Conservation (phyloP, 2,888 invertebrate genomes). For the Lathronympha strigana region DNA sequence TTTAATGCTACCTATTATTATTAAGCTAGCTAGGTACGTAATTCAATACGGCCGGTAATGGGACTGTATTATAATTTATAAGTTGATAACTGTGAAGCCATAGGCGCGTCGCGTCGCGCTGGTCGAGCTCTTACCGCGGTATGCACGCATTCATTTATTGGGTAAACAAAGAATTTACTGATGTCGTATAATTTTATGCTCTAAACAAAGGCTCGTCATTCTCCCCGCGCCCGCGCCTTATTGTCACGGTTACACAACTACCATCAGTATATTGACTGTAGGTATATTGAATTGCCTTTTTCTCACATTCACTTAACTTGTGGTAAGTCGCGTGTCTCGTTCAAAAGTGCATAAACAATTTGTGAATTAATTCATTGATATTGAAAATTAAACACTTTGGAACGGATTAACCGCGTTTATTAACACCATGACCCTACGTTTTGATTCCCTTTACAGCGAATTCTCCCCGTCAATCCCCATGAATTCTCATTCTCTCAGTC, state of each 20-base stretch:
- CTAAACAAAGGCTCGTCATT: constrained; percentile 79
- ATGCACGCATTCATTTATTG: constrained; percentile 73
- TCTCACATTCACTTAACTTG: too few relatives aligned
- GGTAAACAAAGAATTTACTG: constrained; percentile 82
- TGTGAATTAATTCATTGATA: too few relatives aligned
- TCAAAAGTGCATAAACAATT: too few relatives aligned
- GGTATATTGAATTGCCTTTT: too few relatives aligned
- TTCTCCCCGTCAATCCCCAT: too few relatives aligned
- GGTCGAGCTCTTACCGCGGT: constrained; percentile 60
- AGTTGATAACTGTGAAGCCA: constrained; percentile 46
- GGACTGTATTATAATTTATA: constrained; percentile 35
- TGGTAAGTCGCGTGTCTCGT: too few relatives aligned
- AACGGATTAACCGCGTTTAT: too few relatives aligned
- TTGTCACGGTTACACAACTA: not conserved
- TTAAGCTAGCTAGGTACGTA: constrained; percentile 1
- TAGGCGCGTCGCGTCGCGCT: constrained; percentile 57
- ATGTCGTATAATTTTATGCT: constrained; percentile 83
- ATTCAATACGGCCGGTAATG: constrained; percentile 9
- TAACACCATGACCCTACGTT: too few relatives aligned
- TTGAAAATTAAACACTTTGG: too few relatives aligned
- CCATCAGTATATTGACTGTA: not conserved
- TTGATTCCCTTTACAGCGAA: too few relatives aligned
- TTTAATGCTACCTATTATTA: not conserved
- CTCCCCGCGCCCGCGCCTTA: constrained; percentile 45
- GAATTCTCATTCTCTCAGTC: too few relatives aligned